Base-by-base conservation (phyloP, 1,140 invertebrate species). In the Drosophila pseudoobscura region DNA sequence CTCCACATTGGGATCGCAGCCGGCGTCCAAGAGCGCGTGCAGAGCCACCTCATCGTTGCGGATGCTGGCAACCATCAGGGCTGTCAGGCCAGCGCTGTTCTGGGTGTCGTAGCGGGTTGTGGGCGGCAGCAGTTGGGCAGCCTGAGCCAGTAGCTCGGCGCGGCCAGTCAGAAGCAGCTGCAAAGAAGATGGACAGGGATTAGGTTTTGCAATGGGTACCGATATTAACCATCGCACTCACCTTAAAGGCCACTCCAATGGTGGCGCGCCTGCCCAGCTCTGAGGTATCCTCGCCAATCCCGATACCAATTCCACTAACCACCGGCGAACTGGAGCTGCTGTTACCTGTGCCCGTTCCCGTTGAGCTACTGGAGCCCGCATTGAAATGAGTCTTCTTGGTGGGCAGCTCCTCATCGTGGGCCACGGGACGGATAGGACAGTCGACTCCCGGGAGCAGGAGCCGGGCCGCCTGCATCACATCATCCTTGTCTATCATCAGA, bases 391-490 rank as follows among this genome's bases (percentile, higher is more conserved):
- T 87, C 69, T 90, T 90, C 56, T 91, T 91, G 8, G 91, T 87
- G 54, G 91, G 91, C 47, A 93, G 73, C 49, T 93, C 92, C 69
- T 93, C 93, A 20, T 93, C 92, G 17, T 92, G 93, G 75, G 91
- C 93, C 53, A 97, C 93, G 7, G 95, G 93, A 62, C 97, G 92
- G 1, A 96, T 94, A 9, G 97, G 96, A 92, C 96, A 98, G 90
- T 98, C 97, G 0, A 97, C 96, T 26, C 97, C 96, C 1, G 97
- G 97, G 31, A 98, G 92, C 9, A 98, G 92, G 15, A 98, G 90
- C 39, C 97, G 92, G 0, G 97, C 97, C 0, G 97, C 96, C 92
- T 98, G 96, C 93, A 96, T 94, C 7, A 98, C 95, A 88, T 98
- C 97, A 89, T 98, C 96, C 60, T 95, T 95, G 91, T 98, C 97